phyloP scores from a whole-genome alignment of 2,113 vertebrate genomes.

The Chelonoidis abingdonii region DNA sequence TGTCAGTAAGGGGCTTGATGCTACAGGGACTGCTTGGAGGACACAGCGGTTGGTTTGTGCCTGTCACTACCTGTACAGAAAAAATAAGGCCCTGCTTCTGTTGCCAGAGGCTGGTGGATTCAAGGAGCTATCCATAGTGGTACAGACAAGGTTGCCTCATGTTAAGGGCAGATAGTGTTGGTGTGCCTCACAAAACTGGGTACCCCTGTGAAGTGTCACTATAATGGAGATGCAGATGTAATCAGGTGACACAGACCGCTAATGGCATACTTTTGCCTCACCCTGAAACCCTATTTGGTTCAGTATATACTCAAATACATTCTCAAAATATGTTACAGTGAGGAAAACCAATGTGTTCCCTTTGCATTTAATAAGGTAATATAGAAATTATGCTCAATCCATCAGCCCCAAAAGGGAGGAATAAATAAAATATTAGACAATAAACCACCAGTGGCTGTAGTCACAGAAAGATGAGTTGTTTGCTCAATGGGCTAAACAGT shows the following conservation, averaged over 20 bases:
- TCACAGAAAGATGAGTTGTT: slow-evolving; percentile 7
- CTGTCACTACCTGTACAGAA: not conserved
- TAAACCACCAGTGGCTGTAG: not conserved
- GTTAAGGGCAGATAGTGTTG: too few species aligned
- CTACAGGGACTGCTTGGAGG: not conserved
- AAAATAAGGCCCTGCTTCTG: not conserved
- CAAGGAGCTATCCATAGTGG: not conserved
- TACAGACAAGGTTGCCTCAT: not conserved
- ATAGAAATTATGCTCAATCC: not conserved
- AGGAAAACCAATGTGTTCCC: not conserved
- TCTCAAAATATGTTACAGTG: not conserved
- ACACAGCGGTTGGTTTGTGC: not conserved
- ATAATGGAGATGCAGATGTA: not conserved
- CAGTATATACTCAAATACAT: not conserved
- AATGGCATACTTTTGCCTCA: not conserved
- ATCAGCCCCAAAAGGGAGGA: not conserved
- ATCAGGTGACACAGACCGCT: not conserved
- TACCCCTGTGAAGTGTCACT: not conserved
- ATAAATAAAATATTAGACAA: not conserved
- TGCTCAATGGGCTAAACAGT: not conserved
- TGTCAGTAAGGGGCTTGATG: not conserved
- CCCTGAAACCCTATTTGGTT: not conserved
- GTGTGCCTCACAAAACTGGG: too few species aligned
- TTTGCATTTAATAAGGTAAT: slow-evolving; percentile 5
- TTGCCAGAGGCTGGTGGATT: not conserved